Base-by-base conservation (phyloP, 2,888 invertebrate genomes). In the Pycnomerus fuliginosus region DNA sequence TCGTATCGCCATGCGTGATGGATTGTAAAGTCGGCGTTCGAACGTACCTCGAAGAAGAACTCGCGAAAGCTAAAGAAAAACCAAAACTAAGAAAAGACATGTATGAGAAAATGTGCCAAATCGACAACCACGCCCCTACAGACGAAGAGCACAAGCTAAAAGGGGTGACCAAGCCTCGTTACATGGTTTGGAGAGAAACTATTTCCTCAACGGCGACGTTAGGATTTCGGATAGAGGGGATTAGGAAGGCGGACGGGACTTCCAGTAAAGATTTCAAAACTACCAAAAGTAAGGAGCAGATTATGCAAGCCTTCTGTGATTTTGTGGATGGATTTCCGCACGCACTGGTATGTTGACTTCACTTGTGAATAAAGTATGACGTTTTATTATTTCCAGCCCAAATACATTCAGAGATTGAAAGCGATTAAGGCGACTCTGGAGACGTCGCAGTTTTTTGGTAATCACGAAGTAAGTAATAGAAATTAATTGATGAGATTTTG, bases 41-140 rank as follows among this genome's bases (percentile, higher is more conserved):
- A 60, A 96, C 96, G 0, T 97, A 96, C 70, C 75, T 96, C 48
- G 96, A 96, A 70, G 93, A 95, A 62, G 96, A 97, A 71, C 76
- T 96, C 4, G 89, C 90, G 12, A 96, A 95, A 72, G 95, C 95
- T 5, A 90, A 94, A 68, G 92, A 94, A 68, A 93, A 94, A 72
- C 94, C 94, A 12, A 93, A 92, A 69, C 73, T 92, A 51, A 78
- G 90, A 74, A 89, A 91, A 80, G 95, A 96, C 68, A 94, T 96
- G 95, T 96, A 94, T 68, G 92, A 95, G 61, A 96, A 96, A 75
- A 96, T 96, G 95, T 86, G 94, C 50, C 92, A 93, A 69, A 90
- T 95, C 31, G 94, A 95, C 70, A 83, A 87, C 1, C 79, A 77
- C 53, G 95, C 95, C 0, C 96, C 96, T 2, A 87, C 86, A 16